These are phyloP conservation scores for Arenaria interpres DNA, from an alignment of 2,113 vertebrate genomes.

Conservation along the genomic window DNA sequence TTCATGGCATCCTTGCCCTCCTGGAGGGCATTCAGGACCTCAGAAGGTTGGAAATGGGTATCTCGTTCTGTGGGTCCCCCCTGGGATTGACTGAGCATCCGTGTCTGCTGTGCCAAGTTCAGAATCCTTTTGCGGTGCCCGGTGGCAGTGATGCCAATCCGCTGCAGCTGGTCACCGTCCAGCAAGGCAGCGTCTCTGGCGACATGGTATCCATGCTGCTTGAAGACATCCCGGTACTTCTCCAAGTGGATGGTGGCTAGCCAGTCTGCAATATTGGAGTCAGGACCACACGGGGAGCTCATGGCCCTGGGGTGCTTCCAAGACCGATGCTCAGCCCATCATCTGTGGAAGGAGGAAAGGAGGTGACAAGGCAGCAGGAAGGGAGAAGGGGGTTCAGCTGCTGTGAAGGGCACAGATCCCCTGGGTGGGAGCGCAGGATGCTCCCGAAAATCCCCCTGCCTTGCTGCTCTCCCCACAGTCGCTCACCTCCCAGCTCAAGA, in stretches of 20 bases:
- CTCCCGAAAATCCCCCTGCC: neutral
- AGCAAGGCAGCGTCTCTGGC: slow-evolving; percentile 80
- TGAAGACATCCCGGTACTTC: slow-evolving; percentile 86
- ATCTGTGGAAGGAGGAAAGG: slow-evolving; percentile 5
- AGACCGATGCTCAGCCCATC: slow-evolving; percentile 7
- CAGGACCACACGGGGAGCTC: slow-evolving; percentile 26
- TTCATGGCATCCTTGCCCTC: neutral
- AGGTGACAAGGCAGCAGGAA: neutral
- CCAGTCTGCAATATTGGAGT: slow-evolving; percentile 84
- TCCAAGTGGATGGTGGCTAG: slow-evolving; percentile 86
- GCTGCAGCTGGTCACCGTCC: slow-evolving; percentile 80
- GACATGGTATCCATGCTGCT: slow-evolving; percentile 78
- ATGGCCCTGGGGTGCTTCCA: slow-evolving; percentile 45
- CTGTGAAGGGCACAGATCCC: neutral
- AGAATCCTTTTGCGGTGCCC: slow-evolving; percentile 96
- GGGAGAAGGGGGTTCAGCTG: neutral
- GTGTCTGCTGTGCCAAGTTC: slow-evolving; percentile 73
- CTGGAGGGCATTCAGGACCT: neutral
- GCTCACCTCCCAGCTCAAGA: neutral
- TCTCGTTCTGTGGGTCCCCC: neutral
- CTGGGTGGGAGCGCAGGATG: fast-evolving
- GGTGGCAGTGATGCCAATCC: slow-evolving; percentile 88
- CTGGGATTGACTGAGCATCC: slow-evolving; percentile 8
- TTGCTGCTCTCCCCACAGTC: fast-evolving
- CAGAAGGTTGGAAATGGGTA: neutral